Evolutionary conservation across 2,888 invertebrate species (phyloP).

Genomic region (Pilophorus perplexus): DNA sequence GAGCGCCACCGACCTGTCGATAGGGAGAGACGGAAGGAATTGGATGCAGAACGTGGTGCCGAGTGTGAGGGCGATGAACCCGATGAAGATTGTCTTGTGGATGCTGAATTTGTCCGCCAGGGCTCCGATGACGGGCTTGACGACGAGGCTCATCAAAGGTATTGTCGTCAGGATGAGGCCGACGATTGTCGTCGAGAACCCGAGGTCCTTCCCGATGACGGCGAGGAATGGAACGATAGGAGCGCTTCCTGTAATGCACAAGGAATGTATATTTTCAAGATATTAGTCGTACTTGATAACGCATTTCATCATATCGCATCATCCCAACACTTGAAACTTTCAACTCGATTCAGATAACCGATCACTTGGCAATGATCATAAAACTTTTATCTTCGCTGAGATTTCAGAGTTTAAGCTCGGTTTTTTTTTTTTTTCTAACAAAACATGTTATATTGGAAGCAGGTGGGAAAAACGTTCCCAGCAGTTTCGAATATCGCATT

Average conservation of each 20-base stretch:
- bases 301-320: too few relatives aligned
- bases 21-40: constrained; percentile 34
- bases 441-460: too few relatives aligned
- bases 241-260: constrained; percentile 23
- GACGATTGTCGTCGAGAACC: constrained; percentile 40
- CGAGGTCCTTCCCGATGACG: constrained; percentile 38
- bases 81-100: constrained; percentile 51
- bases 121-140: constrained; percentile 39
- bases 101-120: constrained; percentile 42
- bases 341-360: too few relatives aligned
- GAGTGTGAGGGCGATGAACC: constrained; percentile 8
- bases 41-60: constrained; percentile 23
- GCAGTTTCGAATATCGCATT: too few relatives aligned
- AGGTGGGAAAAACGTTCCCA: too few relatives aligned
- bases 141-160: constrained; percentile 35
- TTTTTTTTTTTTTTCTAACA: too few relatives aligned
- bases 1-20: constrained; percentile 13
- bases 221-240: constrained; percentile 40
- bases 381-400: too few relatives aligned
- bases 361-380: too few relatives aligned
- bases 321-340: too few relatives aligned
- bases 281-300: too few relatives aligned
- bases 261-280: too few relatives aligned
- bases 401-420: too few relatives aligned
- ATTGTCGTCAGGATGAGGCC: constrained; percentile 38